Evolutionary conservation across 2,113 vertebrate genomes (phyloP), one percentile per base, ranked within the genome.

Genomic region (Scomber japonicus): DNA sequence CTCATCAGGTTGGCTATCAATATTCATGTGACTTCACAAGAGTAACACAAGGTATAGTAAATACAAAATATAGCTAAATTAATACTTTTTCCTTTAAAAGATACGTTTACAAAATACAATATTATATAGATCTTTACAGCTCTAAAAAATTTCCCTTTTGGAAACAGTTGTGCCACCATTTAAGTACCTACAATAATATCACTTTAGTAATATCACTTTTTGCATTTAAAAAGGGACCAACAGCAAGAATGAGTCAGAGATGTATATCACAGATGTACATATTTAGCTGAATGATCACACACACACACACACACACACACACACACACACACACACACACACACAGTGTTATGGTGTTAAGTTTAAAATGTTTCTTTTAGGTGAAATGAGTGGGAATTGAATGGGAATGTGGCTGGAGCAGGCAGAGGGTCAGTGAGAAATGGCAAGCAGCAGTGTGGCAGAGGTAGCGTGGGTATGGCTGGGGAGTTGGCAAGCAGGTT

Each of bases 251-350:
- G 24, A 54, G 17, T 35, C 40, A 75, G 62, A 67, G 51, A 49
- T 14, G 53, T 67, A 45, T 67, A 71, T 81, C 64, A 80, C 74
- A 68, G 51, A 66, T 53, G 31, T 19, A 79, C 30, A 63, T 60
- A 53, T 71, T 79, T 27, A 70, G n/a, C 44, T 51, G 27, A 65
- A 83, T 55, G 49, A 35, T 71, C 24, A 83, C 54, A 44, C 10
- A 40, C 48, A 60, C 63, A 77, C 16, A 59, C 10, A 59, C 48
- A 60, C 46, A 44, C 7, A 40, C 48, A 60, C 59, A 77, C 16
- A 59, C 10, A 59, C 48, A 60, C 46, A 27, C 24, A 83, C 54
- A 44, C 10, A 40, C 48, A 60, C 63, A 77, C 16, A 59, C 10
- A 59, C 48, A 60, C 46, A 21, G 21, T 21, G 21, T 21, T 21